Conservation (phyloP, 2,888 invertebrate genomes). For the Pocota personata region DNA sequence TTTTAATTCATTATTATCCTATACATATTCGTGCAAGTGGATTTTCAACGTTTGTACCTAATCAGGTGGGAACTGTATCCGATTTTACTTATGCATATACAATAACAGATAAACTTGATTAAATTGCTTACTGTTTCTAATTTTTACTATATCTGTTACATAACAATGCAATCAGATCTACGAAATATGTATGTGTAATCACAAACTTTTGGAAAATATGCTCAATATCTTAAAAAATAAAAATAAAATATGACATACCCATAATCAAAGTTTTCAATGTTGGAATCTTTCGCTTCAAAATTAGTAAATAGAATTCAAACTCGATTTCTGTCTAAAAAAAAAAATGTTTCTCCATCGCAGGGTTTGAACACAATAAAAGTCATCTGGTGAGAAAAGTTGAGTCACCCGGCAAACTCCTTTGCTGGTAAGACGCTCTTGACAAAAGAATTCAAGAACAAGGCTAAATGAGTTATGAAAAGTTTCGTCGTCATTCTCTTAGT, state of each 20-base stretch:
- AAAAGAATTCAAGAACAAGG: not conserved
- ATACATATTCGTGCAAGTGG: too few relatives aligned
- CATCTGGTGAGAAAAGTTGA: not conserved
- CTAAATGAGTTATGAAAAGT: constrained; percentile 13
- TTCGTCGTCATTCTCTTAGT: not conserved
- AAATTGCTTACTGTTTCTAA: too few relatives aligned
- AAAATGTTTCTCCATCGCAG: not conserved
- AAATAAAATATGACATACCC: not conserved
- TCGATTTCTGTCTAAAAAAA: not conserved
- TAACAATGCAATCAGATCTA: too few relatives aligned
- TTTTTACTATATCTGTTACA: too few relatives aligned
- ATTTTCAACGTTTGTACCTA: too few relatives aligned
- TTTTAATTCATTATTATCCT: too few relatives aligned
- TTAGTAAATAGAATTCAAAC: not conserved
- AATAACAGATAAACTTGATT: too few relatives aligned
- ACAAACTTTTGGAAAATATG: too few relatives aligned
- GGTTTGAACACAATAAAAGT: not conserved
- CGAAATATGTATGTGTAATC: too few relatives aligned
- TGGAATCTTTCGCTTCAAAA: not conserved
- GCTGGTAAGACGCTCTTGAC: not conserved
- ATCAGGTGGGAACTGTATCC: too few relatives aligned
- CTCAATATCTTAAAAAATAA: too few relatives aligned
- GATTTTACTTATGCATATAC: too few relatives aligned
- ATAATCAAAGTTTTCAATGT: not conserved
- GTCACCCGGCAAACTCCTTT: not conserved